phyloP scores from a whole-genome alignment of 2,797 vertebrate genomes.

The Myotis planiceps region DNA sequence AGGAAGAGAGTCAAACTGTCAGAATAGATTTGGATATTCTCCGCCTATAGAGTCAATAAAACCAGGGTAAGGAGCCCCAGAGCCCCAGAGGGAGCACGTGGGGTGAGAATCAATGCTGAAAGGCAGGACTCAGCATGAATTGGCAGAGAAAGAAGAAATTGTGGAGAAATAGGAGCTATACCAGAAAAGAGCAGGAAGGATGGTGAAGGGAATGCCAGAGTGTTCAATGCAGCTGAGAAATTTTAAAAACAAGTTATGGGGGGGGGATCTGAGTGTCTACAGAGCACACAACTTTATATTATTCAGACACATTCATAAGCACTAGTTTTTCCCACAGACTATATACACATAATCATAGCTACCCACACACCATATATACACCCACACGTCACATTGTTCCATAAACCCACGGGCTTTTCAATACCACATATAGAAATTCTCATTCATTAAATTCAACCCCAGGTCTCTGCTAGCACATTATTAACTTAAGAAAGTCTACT shows the following conservation, averaged over 20 bases:
- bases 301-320: not conserved
- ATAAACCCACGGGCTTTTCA: conserved; percentile 16
- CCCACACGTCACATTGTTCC: conserved; percentile 53
- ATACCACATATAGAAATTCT: conserved; percentile 18
- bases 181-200: not conserved
- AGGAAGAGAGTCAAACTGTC: not conserved
- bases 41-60: not conserved
- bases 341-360: conserved; percentile 47
- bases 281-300: not conserved
- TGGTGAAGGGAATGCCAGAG: not conserved
- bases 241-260: not conserved
- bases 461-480: conserved; percentile 23
- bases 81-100: not conserved
- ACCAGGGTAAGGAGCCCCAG: not conserved
- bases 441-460: conserved; percentile 36
- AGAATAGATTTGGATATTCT: not conserved
- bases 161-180: not conserved
- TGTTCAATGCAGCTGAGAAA: not conserved
- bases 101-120: not conserved
- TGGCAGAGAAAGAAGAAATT: not conserved
- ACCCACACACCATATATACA: not conserved
- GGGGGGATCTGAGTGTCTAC: not conserved
- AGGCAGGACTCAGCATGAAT: not conserved
- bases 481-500: conserved; percentile 39
- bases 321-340: conserved; percentile 70